Evolutionary conservation across 2,113 vertebrate species (phyloP).

Genomic region (Anoplopoma fimbria): DNA sequence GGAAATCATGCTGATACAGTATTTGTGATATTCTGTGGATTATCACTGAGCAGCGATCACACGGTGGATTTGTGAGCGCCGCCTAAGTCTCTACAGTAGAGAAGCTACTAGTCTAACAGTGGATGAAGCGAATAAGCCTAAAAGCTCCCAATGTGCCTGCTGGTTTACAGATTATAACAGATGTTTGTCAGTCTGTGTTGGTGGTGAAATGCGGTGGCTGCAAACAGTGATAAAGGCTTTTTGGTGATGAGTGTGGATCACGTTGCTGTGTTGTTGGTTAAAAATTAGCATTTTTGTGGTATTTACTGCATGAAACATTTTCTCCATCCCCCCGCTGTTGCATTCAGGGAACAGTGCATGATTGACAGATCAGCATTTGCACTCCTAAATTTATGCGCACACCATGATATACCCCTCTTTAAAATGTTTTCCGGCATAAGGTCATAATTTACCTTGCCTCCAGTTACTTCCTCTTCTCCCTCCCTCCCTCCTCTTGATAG

Average conservation of each 20-base stretch:
- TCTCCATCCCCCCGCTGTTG: conserved; percentile 12
- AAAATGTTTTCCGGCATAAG: conserved; percentile 69
- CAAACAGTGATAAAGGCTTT: conserved; percentile 39
- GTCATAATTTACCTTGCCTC: conserved; percentile 79
- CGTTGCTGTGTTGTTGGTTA: neutral
- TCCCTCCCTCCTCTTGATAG: conserved; percentile 63
- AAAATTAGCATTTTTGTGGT: conserved; percentile 42
- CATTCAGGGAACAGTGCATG: conserved; percentile 45
- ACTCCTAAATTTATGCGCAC: conserved; percentile 68
- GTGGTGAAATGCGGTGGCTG: conserved; percentile 19
- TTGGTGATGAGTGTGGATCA: conserved; percentile 14
- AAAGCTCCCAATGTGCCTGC: conserved; percentile 52
- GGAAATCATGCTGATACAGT: conserved; percentile 40
- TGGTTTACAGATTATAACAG: conserved; percentile 61
- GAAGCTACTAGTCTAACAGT: conserved; percentile 42
- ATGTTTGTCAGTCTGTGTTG: conserved; percentile 48
- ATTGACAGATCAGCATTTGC: conserved; percentile 72
- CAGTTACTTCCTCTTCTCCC: conserved; percentile 60
- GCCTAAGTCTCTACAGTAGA: conserved; percentile 30
- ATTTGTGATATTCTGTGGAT: conserved; percentile 53
- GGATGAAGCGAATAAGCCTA: conserved; percentile 61
- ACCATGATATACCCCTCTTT: conserved; percentile 41
- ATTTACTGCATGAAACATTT: conserved; percentile 50
- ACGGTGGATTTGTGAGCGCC: conserved; percentile 54
- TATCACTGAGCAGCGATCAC: conserved; percentile 52